A percentile compares a stretch with the other conserved stretches of the same genome.
Evolutionary conservation across 2,113 vertebrate genomes (phyloP).

Genomic region (Ia io): DNA sequence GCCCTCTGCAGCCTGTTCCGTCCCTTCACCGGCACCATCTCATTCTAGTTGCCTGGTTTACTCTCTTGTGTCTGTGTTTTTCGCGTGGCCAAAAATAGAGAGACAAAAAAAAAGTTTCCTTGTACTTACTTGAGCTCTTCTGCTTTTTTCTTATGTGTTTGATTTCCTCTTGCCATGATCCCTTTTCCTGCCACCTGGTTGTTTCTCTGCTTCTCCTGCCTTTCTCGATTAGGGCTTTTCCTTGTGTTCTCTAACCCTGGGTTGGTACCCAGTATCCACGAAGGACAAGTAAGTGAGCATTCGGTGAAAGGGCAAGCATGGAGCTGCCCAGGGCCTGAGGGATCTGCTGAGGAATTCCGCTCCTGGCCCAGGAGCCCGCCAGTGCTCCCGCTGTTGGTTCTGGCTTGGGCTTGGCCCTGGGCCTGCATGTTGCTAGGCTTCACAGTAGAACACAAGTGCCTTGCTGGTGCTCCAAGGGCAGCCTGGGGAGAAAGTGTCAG

Average conservation of each 20-base stretch:
- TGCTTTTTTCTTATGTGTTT: background rate
- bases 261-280: background rate
- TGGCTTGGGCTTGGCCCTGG: background rate
- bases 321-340: background rate
- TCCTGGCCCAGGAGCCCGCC: background rate
- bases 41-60: slow-evolving; percentile 14
- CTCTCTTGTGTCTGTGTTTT: slow-evolving; percentile 1
- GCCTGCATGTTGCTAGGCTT: background rate
- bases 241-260: background rate
- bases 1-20: background rate
- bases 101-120: slow-evolving; percentile 57
- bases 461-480: background rate
- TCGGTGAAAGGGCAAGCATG: background rate
- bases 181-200: background rate
- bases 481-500: background rate
- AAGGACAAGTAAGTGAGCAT: background rate
- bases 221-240: background rate
- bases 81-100: slow-evolving; percentile 67
- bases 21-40: background rate
- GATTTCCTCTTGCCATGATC: slow-evolving; percentile 5
- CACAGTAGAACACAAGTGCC: background rate
- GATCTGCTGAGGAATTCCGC: background rate
- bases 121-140: slow-evolving; percentile 51
- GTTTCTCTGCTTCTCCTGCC: background rate
- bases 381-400: background rate